Conservation (phyloP, 2,797 vertebrate species). For the Diceros bicornis region DNA sequence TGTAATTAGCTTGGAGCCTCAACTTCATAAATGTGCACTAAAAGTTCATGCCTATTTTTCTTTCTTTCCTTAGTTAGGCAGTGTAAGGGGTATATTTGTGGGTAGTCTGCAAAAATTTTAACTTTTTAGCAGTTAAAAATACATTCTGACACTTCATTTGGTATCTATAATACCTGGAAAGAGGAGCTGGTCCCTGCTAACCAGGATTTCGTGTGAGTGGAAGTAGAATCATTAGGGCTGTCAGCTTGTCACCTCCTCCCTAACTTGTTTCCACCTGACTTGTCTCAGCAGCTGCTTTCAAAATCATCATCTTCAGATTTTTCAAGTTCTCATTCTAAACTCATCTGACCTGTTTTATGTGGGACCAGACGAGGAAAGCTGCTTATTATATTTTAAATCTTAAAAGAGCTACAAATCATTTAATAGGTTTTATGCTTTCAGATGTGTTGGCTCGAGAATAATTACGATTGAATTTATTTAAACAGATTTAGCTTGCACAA, state of each 20-base stretch:
- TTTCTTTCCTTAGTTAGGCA: conserved; percentile 1
- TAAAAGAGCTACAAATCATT: conserved; percentile 45
- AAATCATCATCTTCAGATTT: conserved; percentile 52
- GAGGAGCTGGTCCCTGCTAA: conserved; percentile 1
- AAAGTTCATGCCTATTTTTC: not conserved
- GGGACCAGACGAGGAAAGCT: conserved; percentile 54
- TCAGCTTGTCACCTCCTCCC: conserved; percentile 67
- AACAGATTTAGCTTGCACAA: conserved; percentile 24
- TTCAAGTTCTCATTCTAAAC: not conserved
- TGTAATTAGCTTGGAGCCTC: not conserved
- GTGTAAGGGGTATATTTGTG: not conserved
- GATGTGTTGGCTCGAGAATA: conserved; percentile 35
- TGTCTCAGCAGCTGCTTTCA: conserved; percentile 73
- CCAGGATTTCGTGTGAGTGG: not conserved
- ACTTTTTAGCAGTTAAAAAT: conserved; percentile 48
- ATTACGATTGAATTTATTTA: conserved; percentile 31
- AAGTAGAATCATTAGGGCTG: conserved; percentile 34
- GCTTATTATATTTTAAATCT: conserved; percentile 71
- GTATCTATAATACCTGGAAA: not conserved
- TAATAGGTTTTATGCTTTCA: conserved; percentile 41
- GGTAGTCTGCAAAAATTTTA: not conserved
- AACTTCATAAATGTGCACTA: not conserved
- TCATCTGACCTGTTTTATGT: not conserved
- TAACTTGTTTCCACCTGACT: conserved; percentile 66
- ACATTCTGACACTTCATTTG: conserved; percentile 30